Conservation (phyloP, 1,140 invertebrate genomes). For the Bombyx mandarina region DNA sequence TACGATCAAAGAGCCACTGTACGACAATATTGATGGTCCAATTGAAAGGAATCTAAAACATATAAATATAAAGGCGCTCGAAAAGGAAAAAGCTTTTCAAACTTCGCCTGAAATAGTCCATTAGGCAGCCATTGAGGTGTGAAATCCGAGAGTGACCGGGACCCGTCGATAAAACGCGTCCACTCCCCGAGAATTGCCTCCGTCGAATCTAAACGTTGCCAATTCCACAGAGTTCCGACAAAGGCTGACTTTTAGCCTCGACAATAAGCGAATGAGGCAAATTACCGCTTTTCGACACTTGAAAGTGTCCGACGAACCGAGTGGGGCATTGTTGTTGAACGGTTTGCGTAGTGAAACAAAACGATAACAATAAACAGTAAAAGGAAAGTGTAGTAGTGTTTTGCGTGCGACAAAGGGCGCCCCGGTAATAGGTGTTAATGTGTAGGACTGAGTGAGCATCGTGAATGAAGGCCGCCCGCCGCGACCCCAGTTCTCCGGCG, state of each 20-base stretch:
- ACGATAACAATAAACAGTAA: constrained; percentile 65
- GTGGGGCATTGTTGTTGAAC: constrained; percentile 48
- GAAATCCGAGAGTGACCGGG: constrained; percentile 20
- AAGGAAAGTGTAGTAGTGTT: constrained; percentile 67
- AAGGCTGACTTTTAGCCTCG: constrained; percentile 60
- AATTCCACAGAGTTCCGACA: constrained; percentile 60
- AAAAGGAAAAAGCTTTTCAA: constrained; percentile 20
- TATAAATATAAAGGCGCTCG: constrained; percentile 2
- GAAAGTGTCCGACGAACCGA: constrained; percentile 54
- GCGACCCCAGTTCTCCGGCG: constrained; percentile 10
- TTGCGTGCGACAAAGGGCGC: constrained; percentile 51
- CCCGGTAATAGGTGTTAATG: constrained; percentile 62
- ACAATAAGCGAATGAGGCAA: constrained; percentile 64
- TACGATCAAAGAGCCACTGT: no score
- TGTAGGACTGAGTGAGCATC: constrained; percentile 41
- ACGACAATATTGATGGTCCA: no score
- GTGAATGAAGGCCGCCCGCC: constrained; percentile 39
- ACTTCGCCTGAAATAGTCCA: constrained; percentile 30
- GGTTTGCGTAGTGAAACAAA: constrained; percentile 62
- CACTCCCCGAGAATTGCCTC: constrained; percentile 54
- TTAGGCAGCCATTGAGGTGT: constrained; percentile 35
- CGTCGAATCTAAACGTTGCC: constrained; percentile 62
- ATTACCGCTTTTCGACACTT: constrained; percentile 64
- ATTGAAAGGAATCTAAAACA: background rate
- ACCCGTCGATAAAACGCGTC: constrained; percentile 35